Base-by-base conservation (phyloP, 2,888 invertebrate species). In the Branchipolynoe longqiensis region DNA sequence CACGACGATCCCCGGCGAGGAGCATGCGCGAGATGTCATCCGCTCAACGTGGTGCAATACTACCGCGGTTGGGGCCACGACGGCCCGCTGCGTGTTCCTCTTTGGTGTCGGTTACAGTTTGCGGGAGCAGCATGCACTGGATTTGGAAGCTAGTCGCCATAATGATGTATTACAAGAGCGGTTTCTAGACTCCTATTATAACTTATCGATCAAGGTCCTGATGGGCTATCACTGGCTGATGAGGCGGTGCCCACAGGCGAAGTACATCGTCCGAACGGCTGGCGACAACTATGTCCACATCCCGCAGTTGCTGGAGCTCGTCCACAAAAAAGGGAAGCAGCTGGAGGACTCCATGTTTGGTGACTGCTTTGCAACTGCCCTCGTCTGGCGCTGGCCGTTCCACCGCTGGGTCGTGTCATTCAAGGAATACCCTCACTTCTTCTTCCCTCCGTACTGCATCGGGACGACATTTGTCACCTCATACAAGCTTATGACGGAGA, bases 371-470 rank as follows among this genome's bases (percentile, higher is more conserved):
- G 8, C 78, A 1, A 8, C 25, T 41, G 54, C 12, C 1, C 4
- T 78, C 1, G 78, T 78, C 3, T 78, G 78, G 78, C 78, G 78
- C 31, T 78, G 78, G 78, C 78, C 78, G 14, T 78, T 78, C 78
- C 78, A 78, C 28, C 78, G 78, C 14, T 78, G 78, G 78, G 78
- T 78, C 31, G 78, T 78, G 48, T 78, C 78, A n/a, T 78, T 78
- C 78, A 78, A 78, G 48, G 78, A 78, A 31, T 78, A 78, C 25
- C 78, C 78, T 1, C 28, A 78, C 54, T 0, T 48, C 48, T 3
- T 78, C 12, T 78, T 48, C 78, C 78, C 78, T 0, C 78, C 78
- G 0, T 78, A 78, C 33, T 78, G 78, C 28, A 48, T 78, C 14
- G 78, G 78, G 3, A 78, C 78, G 0, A 78, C 78, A 22, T 78